Evolutionary conservation across 2,797 vertebrate genomes (phyloP), one percentile per base, ranked within the genome.

Genomic region (Gymnoscopelus braueri): DNA sequence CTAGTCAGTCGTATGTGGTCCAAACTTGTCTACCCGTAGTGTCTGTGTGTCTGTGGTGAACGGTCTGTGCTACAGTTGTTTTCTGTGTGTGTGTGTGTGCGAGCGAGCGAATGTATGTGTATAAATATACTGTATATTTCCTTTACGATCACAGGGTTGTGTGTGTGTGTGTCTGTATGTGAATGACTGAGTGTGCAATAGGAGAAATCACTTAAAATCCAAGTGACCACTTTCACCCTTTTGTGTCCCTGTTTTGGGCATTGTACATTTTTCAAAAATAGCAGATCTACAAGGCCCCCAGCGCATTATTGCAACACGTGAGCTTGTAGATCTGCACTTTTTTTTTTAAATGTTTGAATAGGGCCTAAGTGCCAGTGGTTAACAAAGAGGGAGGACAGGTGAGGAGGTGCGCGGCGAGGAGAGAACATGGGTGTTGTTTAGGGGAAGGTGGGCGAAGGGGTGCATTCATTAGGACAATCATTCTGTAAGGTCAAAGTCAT

Each of bases 61-160:
- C 9, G 39, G 52, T 67, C 75, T 73, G 78, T 79, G 47, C 69
- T 60, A 23, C 1, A 26, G 3, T 24, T 58, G 48, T 51, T 47
- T 65, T 56, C 19, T 65, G 44, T 13, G 47, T 32, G 39, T n/a
- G 52, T 63, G 67, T 70, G 47, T 29, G 26, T 49, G 24, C 44
- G 3, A 26, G 53, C 13, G 60, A 55, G 47, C 9, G 65, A 50
- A 7, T 50, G 65, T 72, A 62, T 10, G 56, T 61, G 79, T 5
- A 68, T 54, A 3, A 44, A 44, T 44, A 44, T 44, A 44, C 39
- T 44, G 39, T 44, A 44, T 44, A 44, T 44, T 44, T 44, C 39
- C 39, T 76, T 83, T 77, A 81, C 81, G 84, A 81, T 81, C 63
- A 90, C 85, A 87, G 88, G 87, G 83, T 90, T 74, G 65, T 65